These are phyloP conservation scores for Heterodera schachtii DNA, from an alignment of 1,140 invertebrate species.

Conservation along the genomic window DNA sequence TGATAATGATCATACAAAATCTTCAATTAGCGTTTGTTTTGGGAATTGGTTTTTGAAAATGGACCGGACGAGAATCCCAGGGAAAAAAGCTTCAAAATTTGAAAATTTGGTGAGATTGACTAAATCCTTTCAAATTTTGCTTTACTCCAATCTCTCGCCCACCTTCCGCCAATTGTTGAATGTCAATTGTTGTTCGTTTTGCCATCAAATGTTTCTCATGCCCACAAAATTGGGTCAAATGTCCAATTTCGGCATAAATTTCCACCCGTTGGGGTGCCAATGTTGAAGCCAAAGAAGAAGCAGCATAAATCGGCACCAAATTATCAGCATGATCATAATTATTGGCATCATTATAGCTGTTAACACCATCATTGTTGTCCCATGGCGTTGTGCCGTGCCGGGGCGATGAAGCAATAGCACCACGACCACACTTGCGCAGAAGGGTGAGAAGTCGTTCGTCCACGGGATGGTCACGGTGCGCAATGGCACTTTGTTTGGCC, in stretches of 20 bases:
- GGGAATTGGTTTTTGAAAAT: too few species aligned
- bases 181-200: not conserved
- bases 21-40: too few species aligned
- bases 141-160: too few species aligned
- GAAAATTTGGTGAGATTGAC: too few species aligned
- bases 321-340: not conserved
- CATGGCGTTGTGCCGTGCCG: not conserved
- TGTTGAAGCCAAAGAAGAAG: not conserved
- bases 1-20: too few species aligned
- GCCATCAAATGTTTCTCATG: not conserved
- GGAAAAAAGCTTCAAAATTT: too few species aligned
- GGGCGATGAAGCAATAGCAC: not conserved
- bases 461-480: not conserved
- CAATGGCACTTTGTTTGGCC: conserved; percentile 11
- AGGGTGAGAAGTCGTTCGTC: not conserved
- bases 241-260: conserved; percentile 4
- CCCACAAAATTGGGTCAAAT: conserved; percentile 4
- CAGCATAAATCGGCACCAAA: not conserved
- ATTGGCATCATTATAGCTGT: not conserved
- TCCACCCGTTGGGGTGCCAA: not conserved
- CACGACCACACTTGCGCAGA: not conserved
- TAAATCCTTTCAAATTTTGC: too few species aligned
- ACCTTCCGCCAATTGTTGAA: too few species aligned
- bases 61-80: too few species aligned
- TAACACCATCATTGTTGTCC: not conserved